These are phyloP conservation scores for Dione juno DNA, from an alignment of 2,888 invertebrate genomes.

Conservation along the genomic window DNA sequence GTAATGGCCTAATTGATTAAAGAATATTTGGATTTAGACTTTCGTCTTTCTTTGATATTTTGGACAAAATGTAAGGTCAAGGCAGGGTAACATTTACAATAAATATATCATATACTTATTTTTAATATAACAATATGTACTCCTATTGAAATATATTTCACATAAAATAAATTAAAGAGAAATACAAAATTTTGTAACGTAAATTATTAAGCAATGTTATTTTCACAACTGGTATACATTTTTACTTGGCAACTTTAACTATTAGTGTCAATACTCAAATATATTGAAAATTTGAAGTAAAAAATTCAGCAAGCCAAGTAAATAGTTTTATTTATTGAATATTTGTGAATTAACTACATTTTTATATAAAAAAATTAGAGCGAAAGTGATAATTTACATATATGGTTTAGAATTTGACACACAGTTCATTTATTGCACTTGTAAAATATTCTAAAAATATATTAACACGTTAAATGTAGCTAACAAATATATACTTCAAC, in stretches of 20 bases:
- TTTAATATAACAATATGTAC: no score
- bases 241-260: neutral
- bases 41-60: no score
- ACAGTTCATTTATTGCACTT: neutral
- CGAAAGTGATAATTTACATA: neutral
- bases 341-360: neutral
- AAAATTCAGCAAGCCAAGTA: neutral
- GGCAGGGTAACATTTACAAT: no score
- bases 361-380: neutral
- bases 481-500: neutral
- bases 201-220: neutral
- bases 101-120: no score
- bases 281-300: slow-evolving; percentile 5
- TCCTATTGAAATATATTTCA: no score
- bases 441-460: neutral
- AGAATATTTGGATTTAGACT: no score
- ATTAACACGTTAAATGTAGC: neutral
- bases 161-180: no score
- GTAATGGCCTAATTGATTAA: no score
- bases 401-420: neutral
- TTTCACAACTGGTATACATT: slow-evolving; percentile 1
- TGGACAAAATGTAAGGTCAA: no score
- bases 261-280: neutral
- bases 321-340: slow-evolving; percentile 5
- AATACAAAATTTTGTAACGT: neutral